Evolutionary conservation across 2,888 invertebrate species (phyloP), one percentile per base, ranked within the genome.

Genomic region (Habrosyne pyritoides): DNA sequence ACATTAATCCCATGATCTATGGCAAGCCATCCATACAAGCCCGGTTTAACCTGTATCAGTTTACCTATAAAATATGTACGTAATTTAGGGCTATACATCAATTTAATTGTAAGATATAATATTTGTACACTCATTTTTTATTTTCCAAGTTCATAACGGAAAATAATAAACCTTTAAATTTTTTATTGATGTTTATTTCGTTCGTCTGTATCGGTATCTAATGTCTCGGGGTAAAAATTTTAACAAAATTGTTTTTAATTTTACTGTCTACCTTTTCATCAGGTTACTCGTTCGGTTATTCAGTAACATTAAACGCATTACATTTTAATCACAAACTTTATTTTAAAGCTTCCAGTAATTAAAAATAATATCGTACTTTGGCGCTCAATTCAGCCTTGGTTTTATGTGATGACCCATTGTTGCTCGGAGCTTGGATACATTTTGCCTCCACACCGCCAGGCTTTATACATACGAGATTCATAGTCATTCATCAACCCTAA

Each of bases 1-100:
- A 67, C 71, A 71, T 71, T 75, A 77, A 77, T 77, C 71, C 69
- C 28, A 53, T 75, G 75, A 77, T 74, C 64, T 74, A 77, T 66
- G 67, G 24, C 52, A 24, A 30, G 53, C 55, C 55, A 49, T 59
- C 51, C 61, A 59, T 60, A 54, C 55, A 42, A 42, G 42, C 42
- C 14, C 7, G 8, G 42, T 2, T 28, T 28, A 33, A 54, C 42
- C 14, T 42, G 18, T 18, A 42, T 42, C 18, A 42, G 18, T 42
- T 42, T 47, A 57, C 50, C 53, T 54, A 55, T 42, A 42, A 18
- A 42, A 42, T 36, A 36, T 7, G 18, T 42, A 42, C 2, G 42
- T 18, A 42, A 18, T 8, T 18, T 7, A 18, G 5, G 7, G 24
- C 7, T 24, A 24, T 24, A 24, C 24, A 24, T 24, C 7, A 7